These are phyloP conservation scores for Pycnomerus fuliginosus DNA, from an alignment of 2,888 invertebrate species.

Conservation along the genomic window DNA sequence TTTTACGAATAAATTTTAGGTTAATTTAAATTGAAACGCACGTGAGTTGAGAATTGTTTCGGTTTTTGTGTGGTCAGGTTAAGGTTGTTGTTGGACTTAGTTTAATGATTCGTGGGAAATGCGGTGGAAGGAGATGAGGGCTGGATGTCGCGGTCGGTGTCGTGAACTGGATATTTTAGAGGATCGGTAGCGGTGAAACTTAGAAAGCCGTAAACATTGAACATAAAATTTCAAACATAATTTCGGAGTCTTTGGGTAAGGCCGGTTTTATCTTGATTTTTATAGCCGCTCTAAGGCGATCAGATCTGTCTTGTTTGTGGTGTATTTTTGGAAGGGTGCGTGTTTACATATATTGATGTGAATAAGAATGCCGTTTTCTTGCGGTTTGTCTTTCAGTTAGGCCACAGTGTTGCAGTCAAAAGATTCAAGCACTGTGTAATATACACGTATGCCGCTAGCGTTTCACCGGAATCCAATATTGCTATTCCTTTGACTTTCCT, in stretches of 20 bases:
- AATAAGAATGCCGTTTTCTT: slow-evolving; percentile 5
- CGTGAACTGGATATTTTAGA: slow-evolving; percentile 6
- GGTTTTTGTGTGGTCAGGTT: no score
- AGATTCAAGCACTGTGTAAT: slow-evolving; percentile 20
- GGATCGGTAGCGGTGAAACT: slow-evolving; percentile 10
- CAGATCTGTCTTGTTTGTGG: slow-evolving; percentile 2
- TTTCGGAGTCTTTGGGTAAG: slow-evolving; percentile 1
- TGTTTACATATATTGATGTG: slow-evolving; percentile 16
- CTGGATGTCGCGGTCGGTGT: no score
- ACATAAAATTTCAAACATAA: slow-evolving; percentile 12
- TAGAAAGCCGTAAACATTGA: slow-evolving; percentile 9
- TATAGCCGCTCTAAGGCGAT: neutral
- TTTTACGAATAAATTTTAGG: no score
- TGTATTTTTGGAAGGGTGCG: slow-evolving; percentile 2
- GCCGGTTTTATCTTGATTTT: slow-evolving; percentile 3
- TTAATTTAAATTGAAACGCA: no score
- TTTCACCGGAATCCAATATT: slow-evolving; percentile 19
- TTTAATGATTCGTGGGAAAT: slow-evolving; percentile 1
- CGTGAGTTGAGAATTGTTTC: no score
- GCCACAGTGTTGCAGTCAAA: slow-evolving; percentile 11
- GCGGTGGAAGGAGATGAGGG: no score
- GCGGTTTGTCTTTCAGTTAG: slow-evolving; percentile 17
- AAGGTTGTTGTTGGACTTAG: slow-evolving; percentile 1
- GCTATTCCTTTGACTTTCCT: slow-evolving; percentile 20
- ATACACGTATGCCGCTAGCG: slow-evolving; percentile 21